These are phyloP conservation scores for Otocyon megalotis DNA, from an alignment of 2,113 vertebrate genomes.

Conservation along the genomic window DNA sequence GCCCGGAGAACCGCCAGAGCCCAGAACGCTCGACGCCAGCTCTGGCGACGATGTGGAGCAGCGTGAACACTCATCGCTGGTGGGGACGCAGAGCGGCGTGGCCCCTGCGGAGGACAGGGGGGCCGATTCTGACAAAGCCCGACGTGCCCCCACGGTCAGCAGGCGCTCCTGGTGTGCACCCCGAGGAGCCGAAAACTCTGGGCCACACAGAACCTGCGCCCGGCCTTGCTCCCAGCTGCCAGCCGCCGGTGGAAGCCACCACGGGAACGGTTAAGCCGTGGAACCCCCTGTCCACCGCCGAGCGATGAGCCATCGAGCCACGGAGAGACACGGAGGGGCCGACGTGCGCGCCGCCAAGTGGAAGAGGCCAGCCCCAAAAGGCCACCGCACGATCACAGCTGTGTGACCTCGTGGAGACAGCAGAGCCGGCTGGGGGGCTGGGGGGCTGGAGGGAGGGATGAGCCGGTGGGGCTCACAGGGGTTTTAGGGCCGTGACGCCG, in stretches of 20 bases:
- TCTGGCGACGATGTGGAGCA: accelerated
- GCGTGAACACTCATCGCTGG: accelerated
- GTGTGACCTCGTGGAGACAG: neutral
- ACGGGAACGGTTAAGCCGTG: neutral
- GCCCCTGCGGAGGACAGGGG: neutral
- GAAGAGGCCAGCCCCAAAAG: neutral
- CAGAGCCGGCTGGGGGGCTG: neutral
- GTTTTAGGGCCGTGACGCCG: neutral
- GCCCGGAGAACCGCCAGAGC: accelerated
- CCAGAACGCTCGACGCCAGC: accelerated
- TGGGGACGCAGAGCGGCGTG: accelerated
- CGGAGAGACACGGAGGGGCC: neutral
- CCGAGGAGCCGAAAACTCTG: neutral
- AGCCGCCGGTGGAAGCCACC: neutral
- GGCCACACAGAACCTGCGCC: neutral
- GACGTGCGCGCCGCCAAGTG: accelerated
- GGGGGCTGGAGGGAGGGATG: neutral
- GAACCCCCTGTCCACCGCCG: accelerated
- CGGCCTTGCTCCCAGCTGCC: neutral
- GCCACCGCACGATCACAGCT: neutral
- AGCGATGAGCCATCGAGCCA: neutral
- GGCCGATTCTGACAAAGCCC: neutral
- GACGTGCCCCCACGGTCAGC: accelerated
- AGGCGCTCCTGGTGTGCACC: neutral
- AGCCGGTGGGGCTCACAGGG: neutral